Percentiles rank a stretch among this genome's conserved stretches.
phyloP scores from a whole-genome alignment of 30 jellyfish, hydroid and myxozoan species.

The Hydra vulgaris region DNA sequence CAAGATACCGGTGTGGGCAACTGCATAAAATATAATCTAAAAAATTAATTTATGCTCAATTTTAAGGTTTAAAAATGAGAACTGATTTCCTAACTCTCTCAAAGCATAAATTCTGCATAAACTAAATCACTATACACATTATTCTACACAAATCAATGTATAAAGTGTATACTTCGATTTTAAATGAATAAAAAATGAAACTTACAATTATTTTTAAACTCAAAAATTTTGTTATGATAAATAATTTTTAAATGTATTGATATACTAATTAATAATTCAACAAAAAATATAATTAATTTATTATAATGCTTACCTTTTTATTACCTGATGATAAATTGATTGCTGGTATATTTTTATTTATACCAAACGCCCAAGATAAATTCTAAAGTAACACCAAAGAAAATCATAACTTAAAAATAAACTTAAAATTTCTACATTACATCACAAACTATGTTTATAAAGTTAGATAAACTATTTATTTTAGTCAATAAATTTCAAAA shows the following conservation, averaged over 20 bases:
- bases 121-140: slow-evolving; percentile 1
- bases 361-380: slow-evolving; percentile 85
- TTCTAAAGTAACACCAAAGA: slow-evolving; percentile 50
- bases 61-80: no score
- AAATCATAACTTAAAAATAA: no score
- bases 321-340: slow-evolving; percentile 50
- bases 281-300: no score
- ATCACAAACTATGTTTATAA: no score
- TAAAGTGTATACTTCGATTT: background rate
- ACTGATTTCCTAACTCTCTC: no score
- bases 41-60: background rate
- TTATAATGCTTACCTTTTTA: slow-evolving; percentile 67
- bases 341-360: slow-evolving; percentile 72
- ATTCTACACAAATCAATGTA: background rate
- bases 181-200: background rate
- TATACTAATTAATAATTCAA: no score
- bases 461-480: no score
- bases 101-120: no score
- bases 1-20: slow-evolving; percentile 80
- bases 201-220: background rate
- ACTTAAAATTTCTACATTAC: no score
- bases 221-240: background rate
- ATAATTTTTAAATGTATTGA: no score
- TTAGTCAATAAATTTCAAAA: no score
- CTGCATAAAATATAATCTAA: slow-evolving; percentile 61